Base-by-base conservation (phyloP, 2,797 vertebrate species). In the Anas georgica region DNA sequence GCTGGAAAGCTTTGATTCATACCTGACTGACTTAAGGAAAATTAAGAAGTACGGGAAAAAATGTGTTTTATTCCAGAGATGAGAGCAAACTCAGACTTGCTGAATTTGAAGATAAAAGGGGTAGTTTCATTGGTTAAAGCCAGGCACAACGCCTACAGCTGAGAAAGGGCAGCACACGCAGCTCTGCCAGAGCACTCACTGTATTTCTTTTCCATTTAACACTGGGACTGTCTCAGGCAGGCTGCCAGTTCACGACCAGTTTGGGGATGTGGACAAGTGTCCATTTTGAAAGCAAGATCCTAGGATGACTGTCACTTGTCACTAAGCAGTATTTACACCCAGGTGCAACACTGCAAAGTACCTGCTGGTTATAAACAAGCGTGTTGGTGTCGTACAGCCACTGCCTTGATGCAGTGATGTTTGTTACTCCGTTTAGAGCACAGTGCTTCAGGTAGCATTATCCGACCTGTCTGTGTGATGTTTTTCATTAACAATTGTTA, bases 131-230 rank as follows among this genome's bases (percentile, higher is more conserved):
- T 59, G 28, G 70, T 64, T 84, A 77, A 80, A 84, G 46, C 22
- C 83, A 85, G 92, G 91, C 92, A 83, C 12, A 1, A 22, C 77
- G 91, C 93, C 94, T 89, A 4, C 67, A 72, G 25, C 72, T 52
- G 79, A 66, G 72, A 59, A 64, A 25, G 68, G 73, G 64, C 92
- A 86, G 83, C 63, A 17, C 21, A 11, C n/a, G 28, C 17, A 66
- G 75, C 80, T 92, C 88, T 94, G 90, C 94, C 95, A 83, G 72
- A 91, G 69, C 58, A 31, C 91, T 93, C 35, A 2, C 82, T 73
- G 41, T 9, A 33, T 20, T 74, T 25, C 83, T 75, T 66, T 69
- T 52, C 55, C 58, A 75, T 69, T 70, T 48, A 50, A 73, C 3
- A 28, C 5, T 1, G 41, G 17, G 60, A 77, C 58, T 58, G 41